Base-by-base conservation (phyloP, 2,888 invertebrate genomes). In the Escarpia spicata region DNA sequence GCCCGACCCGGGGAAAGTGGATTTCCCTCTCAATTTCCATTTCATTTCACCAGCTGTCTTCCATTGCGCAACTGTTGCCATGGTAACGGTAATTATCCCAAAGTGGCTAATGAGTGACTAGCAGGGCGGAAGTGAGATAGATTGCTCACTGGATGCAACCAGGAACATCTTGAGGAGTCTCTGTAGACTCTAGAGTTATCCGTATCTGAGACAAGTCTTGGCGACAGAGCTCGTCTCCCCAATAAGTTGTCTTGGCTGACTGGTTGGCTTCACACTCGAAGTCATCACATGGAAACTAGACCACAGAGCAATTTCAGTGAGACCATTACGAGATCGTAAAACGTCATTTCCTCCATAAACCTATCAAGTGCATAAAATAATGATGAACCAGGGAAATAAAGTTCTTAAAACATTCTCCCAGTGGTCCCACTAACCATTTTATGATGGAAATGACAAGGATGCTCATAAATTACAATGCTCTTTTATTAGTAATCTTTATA, bases 21-120 rank as follows among this genome's bases (percentile, higher is more conserved):
- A 75, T 75, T 75, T 75, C 75, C 75, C 75, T 75, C 75, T 75
- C n/a, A n/a, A 75, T 75, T 75, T 75, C 75, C 75, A 75, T 75
- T n/a, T 26, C 75, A 75, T 75, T 75, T 75, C 75, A 75, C 75
- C 75, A 75, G 75, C 75, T 75, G 75, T 75, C 75, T 75, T 75
- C 75, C 75, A 75, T 75, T 75, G 75, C 75, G 75, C 75, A 75
- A 75, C n/a, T 6, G 75, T 75, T 75, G 75, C 75, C 75, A 26
- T 75, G 75, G 75, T 26, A 26, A 75, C 75, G 75, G 75, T 75
- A 75, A 75, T 75, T 75, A 75, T 6, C 19, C 75, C 26, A 75
- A 75, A 75, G 75, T 75, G 75, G 75, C 75, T 75, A 75, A 75
- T 75, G 75, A 75, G 75, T 75, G 75, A 75, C 75, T 75, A 75